Conservation (phyloP, 2,797 vertebrate genomes). For the Picus viridis region DNA sequence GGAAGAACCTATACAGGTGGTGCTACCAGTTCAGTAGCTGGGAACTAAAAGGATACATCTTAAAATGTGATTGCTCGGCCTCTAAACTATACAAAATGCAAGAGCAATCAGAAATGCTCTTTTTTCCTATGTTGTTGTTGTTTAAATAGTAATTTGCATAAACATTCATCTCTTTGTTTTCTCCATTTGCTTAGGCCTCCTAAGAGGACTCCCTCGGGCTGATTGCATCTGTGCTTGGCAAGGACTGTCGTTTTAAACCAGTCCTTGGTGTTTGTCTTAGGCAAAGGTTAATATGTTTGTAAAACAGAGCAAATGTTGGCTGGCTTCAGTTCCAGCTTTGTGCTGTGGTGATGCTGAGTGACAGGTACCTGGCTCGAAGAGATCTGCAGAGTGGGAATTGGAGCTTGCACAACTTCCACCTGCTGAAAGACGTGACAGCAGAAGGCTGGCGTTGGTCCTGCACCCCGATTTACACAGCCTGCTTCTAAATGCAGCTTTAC, state of each 20-base stretch:
- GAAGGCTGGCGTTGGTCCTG: constrained; percentile 10
- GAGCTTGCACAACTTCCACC: neutral
- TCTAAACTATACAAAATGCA: constrained; percentile 71
- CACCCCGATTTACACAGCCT: neutral
- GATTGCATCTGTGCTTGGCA: constrained; percentile 54
- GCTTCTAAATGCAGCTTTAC: neutral
- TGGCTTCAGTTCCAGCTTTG: constrained; percentile 39
- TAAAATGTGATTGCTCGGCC: constrained; percentile 67
- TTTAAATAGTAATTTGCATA: constrained; percentile 79
- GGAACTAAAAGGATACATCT: constrained; percentile 57
- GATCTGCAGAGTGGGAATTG: constrained; percentile 5
- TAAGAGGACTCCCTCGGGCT: constrained; percentile 55
- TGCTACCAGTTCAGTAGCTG: constrained; percentile 53
- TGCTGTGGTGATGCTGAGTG: constrained; percentile 44
- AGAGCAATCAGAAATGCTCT: constrained; percentile 72
- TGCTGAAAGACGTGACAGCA: neutral
- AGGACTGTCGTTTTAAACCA: constrained; percentile 65
- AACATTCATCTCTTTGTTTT: constrained; percentile 77
- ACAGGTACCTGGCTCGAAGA: constrained; percentile 50
- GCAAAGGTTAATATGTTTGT: constrained; percentile 30
- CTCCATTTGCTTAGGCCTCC: constrained; percentile 56
- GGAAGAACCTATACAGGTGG: constrained; percentile 70
- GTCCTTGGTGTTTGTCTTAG: constrained; percentile 52
- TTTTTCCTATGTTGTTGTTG: constrained; percentile 42
- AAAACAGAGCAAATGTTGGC: constrained; percentile 37